Percentiles rank a stretch among this genome's conserved stretches.
These are phyloP conservation scores for Macropus fuliginosus DNA, from an alignment of 2,797 vertebrate genomes.

Conservation along the genomic window DNA sequence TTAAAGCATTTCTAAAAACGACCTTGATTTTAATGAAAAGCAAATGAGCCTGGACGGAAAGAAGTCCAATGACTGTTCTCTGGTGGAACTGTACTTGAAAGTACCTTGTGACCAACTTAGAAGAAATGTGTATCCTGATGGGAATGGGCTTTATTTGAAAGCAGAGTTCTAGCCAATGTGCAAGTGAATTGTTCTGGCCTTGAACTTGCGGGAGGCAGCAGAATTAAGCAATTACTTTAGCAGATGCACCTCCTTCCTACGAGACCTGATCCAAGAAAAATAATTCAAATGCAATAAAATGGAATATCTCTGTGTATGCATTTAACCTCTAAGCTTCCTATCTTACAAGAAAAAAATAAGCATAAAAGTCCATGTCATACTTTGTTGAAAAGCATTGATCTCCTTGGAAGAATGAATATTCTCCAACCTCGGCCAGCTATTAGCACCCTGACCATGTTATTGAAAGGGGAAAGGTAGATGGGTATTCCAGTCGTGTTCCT, in stretches of 20 bases:
- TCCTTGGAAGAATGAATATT: not conserved
- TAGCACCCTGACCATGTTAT: not conserved
- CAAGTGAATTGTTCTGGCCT: conserved; percentile 35
- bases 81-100: conserved; percentile 18
- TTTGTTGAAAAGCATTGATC: not conserved
- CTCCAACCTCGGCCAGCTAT: not conserved
- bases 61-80: conserved; percentile 22
- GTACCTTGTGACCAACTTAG: conserved; percentile 13
- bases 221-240: conserved; percentile 47
- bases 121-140: not conserved
- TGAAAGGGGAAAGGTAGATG: not conserved
- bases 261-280: conserved; percentile 59
- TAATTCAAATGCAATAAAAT: conserved; percentile 25
- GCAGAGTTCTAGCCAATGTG: not conserved
- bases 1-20: conserved; percentile 58
- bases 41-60: conserved; percentile 49
- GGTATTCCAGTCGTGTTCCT: not conserved
- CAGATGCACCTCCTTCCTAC: conserved; percentile 29
- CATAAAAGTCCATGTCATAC: not conserved
- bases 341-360: not conserved
- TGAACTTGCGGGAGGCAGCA: conserved; percentile 22
- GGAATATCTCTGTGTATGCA: conserved; percentile 2
- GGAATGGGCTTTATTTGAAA: not conserved
- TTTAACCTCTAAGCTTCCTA: not conserved
- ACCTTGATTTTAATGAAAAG: conserved; percentile 67